Base-by-base conservation (phyloP, 53 echinoderm and acorn worm genomes). In the Holothuria scabra region DNA sequence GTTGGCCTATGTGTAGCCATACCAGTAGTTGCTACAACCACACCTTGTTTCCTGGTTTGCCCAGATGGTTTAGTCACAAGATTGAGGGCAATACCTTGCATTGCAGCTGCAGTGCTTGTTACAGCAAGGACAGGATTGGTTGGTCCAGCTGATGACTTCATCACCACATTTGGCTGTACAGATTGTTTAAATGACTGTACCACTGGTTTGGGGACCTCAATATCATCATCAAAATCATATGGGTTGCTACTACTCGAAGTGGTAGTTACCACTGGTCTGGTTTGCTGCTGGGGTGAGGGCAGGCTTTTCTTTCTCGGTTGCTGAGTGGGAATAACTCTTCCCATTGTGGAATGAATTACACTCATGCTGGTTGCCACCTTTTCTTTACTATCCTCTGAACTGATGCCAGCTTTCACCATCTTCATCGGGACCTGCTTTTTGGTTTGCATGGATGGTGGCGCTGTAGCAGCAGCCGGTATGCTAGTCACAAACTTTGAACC, bases 401-500 rank as follows among this genome's bases (percentile, higher is more conserved):
- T 52, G 16, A 32, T 1, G 29, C 57, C 31, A 12, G 56, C 30
- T 58, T 58, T 56, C 18, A 56, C 12, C 28, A 78, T 24, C 52
- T 78, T 78, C 4, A 52, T 19, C 1, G 59, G 28, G 1, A 18
- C 30, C 29, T 26, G 29, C 21, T 78, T 78, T 21, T 78, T 78
- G 16, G 52, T 1, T 14, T 22, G 26, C 14, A 46, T 12, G 7
- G 46, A 14, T 0, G 72, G 13, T 24, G 72, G 7, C 0, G 72
- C 44, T 10, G 79, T 22, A 8, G 79, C 19, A 58, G 58, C 46
- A 6, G 80, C 81, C 20, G 93, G 89, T n/a, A 91, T 79, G 22
- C 91, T 83, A 60, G 89, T 86, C 0, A 93, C 88, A 46, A 94
- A 66, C 76, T 97, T 97, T 12, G 97, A 92, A 24, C 97, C 94